phyloP scores from a whole-genome alignment of 2,113 vertebrate genomes.

The Micronycteris hirsuta region DNA sequence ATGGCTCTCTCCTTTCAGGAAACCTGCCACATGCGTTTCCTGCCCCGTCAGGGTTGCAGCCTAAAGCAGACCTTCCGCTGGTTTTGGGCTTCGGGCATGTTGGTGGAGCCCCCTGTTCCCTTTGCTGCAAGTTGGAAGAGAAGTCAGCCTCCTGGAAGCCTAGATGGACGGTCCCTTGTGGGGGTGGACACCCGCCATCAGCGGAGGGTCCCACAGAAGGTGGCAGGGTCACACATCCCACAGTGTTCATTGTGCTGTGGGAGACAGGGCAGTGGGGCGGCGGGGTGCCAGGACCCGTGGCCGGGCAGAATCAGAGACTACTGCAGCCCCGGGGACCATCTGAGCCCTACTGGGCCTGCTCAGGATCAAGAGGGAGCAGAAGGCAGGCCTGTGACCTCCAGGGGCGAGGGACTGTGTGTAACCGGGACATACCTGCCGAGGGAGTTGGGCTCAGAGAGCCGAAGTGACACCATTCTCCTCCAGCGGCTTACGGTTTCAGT shows the following conservation, averaged over 20 bases:
- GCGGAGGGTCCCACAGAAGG: neutral
- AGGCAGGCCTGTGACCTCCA: neutral
- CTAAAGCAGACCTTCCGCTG: conserved; percentile 45
- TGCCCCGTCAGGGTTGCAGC: neutral
- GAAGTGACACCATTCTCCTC: neutral
- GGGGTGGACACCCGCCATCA: accelerated
- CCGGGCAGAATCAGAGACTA: neutral
- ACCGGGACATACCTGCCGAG: neutral
- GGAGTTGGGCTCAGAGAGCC: too few relatives aligned
- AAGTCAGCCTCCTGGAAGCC: neutral
- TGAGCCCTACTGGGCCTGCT: neutral
- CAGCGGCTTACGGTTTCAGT: neutral
- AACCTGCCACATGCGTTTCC: neutral
- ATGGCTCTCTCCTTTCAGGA: neutral
- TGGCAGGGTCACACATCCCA: neutral
- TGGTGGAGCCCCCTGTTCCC: neutral
- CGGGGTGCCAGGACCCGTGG: neutral
- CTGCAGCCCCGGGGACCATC: neutral
- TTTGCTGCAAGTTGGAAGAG: neutral
- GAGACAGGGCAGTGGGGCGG: neutral
- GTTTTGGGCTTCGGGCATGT: conserved; percentile 6
- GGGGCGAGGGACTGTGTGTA: accelerated
- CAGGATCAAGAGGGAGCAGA: neutral
- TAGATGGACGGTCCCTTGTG: neutral
- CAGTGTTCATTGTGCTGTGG: neutral